These are phyloP conservation scores for Hydrozoanthus tunicans DNA, from an alignment of 64 coral and sea anemone genomes.

Conservation along the genomic window DNA sequence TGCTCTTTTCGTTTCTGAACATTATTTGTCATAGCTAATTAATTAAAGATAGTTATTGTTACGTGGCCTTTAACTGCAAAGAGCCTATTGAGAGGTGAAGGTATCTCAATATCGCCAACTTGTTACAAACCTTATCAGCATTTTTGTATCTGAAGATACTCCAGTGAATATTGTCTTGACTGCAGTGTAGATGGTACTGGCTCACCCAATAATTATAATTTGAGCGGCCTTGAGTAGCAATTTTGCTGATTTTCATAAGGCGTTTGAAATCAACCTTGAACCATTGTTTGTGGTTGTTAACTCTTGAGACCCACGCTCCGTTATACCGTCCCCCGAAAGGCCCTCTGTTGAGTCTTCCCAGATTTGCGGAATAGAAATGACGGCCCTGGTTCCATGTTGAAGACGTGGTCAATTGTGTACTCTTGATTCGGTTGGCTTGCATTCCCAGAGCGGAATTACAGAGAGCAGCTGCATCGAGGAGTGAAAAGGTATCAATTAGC, in stretches of 20 bases:
- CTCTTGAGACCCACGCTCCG: slow-evolving; percentile 21
- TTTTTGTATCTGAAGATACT: slow-evolving; percentile 42
- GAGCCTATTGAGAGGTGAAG: too few relatives aligned
- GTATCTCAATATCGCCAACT: too few relatives aligned
- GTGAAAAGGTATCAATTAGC: background rate
- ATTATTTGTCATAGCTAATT: too few relatives aligned
- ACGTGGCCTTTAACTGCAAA: too few relatives aligned
- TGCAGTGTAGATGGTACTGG: slow-evolving; percentile 1
- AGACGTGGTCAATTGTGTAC: slow-evolving; percentile 25
- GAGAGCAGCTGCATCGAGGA: background rate
- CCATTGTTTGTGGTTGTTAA: slow-evolving; percentile 37
- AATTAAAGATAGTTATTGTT: too few relatives aligned
- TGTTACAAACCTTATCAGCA: background rate
- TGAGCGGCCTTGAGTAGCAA: slow-evolving; percentile 30
- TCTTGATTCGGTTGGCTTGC: slow-evolving; percentile 47
- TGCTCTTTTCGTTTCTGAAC: too few relatives aligned
- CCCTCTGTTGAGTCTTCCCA: slow-evolving; percentile 24
- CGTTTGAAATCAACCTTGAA: slow-evolving; percentile 34
- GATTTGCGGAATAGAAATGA: slow-evolving; percentile 21
- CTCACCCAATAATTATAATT: slow-evolving; percentile 34
- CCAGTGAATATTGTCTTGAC: slow-evolving; percentile 54
- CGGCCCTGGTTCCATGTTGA: slow-evolving; percentile 18
- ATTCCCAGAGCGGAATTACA: slow-evolving; percentile 45
- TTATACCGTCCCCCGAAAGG: slow-evolving; percentile 5
- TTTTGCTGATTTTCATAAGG: background rate